A percentile compares a stretch with the other conserved stretches of the same genome.
phyloP scores from a whole-genome alignment of 2,113 vertebrate species.

The chimpanzee (Pan troglodytes) region NHGRI_mPanTro3-v2.1_pri NC_086015.1:110701001-110701500 shows the following conservation, averaged over 20 bases:
- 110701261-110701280: neutral
- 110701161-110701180: neutral
- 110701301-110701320: neutral
- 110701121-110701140: neutral
- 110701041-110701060: neutral
- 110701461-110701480: neutral
- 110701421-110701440: neutral
- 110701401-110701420: neutral
- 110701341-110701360: neutral
- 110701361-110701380: neutral
- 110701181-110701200: neutral
- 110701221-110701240: neutral
- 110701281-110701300: neutral
- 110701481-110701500: neutral
- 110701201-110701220: neutral
- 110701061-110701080: neutral
- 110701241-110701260: neutral
- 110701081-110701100: neutral
- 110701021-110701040: neutral
- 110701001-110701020: too few species aligned
- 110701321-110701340: neutral
- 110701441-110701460: conserved; percentile 15
- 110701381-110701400: neutral
- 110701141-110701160: conserved; percentile 13
- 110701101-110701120: neutral